Conservation (phyloP, 2,888 invertebrate species). For the Malacosoma neustria region DNA sequence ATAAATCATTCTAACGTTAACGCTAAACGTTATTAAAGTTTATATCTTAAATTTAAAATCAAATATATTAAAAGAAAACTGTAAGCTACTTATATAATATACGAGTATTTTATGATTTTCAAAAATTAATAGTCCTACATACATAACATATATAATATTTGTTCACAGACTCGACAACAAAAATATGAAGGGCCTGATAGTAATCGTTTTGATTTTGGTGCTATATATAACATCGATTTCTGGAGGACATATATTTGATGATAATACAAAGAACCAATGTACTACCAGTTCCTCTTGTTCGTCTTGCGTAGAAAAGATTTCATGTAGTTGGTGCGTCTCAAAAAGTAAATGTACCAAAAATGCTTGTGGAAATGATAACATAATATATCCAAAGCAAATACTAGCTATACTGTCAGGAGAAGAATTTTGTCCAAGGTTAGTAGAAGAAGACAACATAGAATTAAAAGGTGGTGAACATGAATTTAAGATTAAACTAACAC, state of each 20-base stretch:
- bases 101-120: too few relatives aligned
- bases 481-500: constrained; percentile 43
- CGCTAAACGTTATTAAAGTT: too few relatives aligned
- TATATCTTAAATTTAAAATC: too few relatives aligned
- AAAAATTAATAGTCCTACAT: too few relatives aligned
- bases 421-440: constrained; percentile 46
- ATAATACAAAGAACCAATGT: constrained; percentile 20
- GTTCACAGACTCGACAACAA: not conserved
- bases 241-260: not conserved
- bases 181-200: not conserved
- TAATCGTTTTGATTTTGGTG: not conserved
- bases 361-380: constrained; percentile 50
- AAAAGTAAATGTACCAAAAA: constrained; percentile 50
- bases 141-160: too few relatives aligned
- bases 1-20: too few relatives aligned
- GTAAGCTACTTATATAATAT: too few relatives aligned
- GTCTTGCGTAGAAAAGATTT: constrained; percentile 33
- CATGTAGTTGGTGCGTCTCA: constrained; percentile 53
- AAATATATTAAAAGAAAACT: too few relatives aligned
- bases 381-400: constrained; percentile 41
- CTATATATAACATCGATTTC: not conserved
- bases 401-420: constrained; percentile 44
- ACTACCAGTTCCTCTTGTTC: constrained; percentile 32
- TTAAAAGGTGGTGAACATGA: constrained; percentile 38
- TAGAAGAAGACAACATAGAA: constrained; percentile 26